Evolutionary conservation across 92 coral and sea anemone genomes (phyloP).

Genomic region (Montipora capitata): DNA sequence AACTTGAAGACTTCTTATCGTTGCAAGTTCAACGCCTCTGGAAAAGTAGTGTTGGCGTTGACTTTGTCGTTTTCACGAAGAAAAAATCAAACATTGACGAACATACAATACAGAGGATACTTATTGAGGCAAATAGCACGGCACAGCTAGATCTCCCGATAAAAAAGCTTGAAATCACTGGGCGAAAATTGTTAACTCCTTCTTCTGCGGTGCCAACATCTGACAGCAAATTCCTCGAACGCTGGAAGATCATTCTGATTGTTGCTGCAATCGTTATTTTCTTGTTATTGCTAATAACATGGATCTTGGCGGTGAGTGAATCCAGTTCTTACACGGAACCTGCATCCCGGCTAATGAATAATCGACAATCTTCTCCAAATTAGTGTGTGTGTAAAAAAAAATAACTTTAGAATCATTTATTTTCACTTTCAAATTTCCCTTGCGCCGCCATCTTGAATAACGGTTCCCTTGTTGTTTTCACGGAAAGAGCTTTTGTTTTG

Average conservation of each 20-base stretch:
- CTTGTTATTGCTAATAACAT: conserved; percentile 17
- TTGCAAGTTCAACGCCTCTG: conserved; percentile 44
- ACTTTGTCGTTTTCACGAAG: conserved; percentile 8
- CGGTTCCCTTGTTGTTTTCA: no score
- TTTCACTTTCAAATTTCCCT: no score
- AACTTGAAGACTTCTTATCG: conserved; percentile 34
- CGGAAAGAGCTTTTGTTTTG: no score
- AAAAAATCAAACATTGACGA: not conserved
- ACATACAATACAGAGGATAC: not conserved
- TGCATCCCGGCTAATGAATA: no score
- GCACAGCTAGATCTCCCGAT: conserved; percentile 27
- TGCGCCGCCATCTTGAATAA: no score
- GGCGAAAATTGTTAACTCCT: not conserved
- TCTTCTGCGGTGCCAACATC: not conserved
- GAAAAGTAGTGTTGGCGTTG: conserved; percentile 52
- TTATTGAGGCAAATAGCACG: conserved; percentile 19
- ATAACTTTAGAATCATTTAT: no score
- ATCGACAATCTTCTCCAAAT: no score
- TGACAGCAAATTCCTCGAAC: conserved; percentile 7
- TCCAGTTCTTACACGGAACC: not conserved
- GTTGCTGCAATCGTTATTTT: conserved; percentile 14
- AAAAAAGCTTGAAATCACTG: conserved; percentile 7
- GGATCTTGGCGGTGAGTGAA: conserved; percentile 30
- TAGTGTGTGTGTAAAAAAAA: no score
- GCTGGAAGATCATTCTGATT: conserved; percentile 28